Evolutionary conservation across 2,888 invertebrate species (phyloP).

Genomic region (Meliscaeva auricollis): DNA sequence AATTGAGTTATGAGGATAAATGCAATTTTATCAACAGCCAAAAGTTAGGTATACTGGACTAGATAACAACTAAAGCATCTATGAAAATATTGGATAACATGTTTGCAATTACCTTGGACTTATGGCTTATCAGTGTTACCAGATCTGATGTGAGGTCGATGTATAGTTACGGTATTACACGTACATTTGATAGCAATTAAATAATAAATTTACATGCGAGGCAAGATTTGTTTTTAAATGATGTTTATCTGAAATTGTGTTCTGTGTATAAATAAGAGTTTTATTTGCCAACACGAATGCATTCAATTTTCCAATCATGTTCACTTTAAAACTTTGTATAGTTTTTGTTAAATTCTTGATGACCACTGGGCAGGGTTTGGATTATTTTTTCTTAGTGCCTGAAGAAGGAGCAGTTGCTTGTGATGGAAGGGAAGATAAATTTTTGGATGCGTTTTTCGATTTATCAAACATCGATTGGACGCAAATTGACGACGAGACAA

Average conservation of each 20-base stretch:
- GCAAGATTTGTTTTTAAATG: not conserved
- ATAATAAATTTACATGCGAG: not conserved
- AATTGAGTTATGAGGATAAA: no score
- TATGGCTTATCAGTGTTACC: no score
- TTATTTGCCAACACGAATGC: no score
- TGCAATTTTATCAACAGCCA: no score
- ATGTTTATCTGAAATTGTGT: not conserved
- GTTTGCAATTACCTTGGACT: no score
- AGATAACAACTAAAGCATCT: no score
- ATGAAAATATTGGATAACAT: no score
- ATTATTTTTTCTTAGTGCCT: not conserved
- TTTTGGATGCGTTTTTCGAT: not conserved
- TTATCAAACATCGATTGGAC: not conserved
- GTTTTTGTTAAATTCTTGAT: not conserved
- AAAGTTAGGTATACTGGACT: no score
- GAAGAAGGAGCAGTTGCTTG: constrained; percentile 8
- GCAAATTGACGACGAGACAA: constrained; percentile 1
- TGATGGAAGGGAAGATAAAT: not conserved
- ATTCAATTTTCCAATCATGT: not conserved
- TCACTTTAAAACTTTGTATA: not conserved
- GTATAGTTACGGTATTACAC: no score
- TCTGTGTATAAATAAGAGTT: not conserved
- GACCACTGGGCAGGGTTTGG: not conserved
- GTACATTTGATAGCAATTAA: not conserved
- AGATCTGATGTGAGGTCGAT: no score